Percentiles rank a stretch among this genome's conserved stretches.
Conservation (phyloP, 2,888 invertebrate species). For the Stegophylla sp. region DNA sequence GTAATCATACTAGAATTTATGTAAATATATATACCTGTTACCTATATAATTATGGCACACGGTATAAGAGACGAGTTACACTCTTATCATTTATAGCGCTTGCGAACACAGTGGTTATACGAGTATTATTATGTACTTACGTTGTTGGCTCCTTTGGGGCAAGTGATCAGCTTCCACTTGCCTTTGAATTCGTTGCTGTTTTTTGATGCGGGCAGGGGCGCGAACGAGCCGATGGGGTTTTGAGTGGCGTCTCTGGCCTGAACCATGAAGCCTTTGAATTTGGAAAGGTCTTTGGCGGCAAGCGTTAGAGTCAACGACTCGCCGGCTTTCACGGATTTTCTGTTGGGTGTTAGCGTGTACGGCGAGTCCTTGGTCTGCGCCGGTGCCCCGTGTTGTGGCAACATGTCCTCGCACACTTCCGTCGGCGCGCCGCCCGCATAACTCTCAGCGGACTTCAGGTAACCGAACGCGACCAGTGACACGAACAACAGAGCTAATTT, state of each 20-base stretch:
- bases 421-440: conserved; percentile 70
- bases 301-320: conserved; percentile 38
- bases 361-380: conserved; percentile 31
- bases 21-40: too few species aligned
- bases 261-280: conserved; percentile 73
- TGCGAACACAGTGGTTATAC: too few species aligned
- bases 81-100: too few species aligned
- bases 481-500: conserved; percentile 29
- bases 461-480: conserved; percentile 26
- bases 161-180: conserved; percentile 67
- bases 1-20: too few species aligned
- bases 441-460: neutral
- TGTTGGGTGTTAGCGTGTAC: conserved; percentile 47
- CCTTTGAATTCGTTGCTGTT: conserved; percentile 68
- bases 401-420: conserved; percentile 72
- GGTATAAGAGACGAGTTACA: too few species aligned
- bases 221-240: conserved; percentile 73
- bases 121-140: too few species aligned
- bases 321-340: conserved; percentile 38
- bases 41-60: too few species aligned
- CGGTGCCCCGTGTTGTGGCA: conserved; percentile 71
- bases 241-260: conserved; percentile 70
- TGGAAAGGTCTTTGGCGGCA: conserved; percentile 61
- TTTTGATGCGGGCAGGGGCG: conserved; percentile 67
- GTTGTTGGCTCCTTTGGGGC: conserved; percentile 9